Conservation (phyloP, 2,113 vertebrate genomes). For the Pycnonotus jocosus region DNA sequence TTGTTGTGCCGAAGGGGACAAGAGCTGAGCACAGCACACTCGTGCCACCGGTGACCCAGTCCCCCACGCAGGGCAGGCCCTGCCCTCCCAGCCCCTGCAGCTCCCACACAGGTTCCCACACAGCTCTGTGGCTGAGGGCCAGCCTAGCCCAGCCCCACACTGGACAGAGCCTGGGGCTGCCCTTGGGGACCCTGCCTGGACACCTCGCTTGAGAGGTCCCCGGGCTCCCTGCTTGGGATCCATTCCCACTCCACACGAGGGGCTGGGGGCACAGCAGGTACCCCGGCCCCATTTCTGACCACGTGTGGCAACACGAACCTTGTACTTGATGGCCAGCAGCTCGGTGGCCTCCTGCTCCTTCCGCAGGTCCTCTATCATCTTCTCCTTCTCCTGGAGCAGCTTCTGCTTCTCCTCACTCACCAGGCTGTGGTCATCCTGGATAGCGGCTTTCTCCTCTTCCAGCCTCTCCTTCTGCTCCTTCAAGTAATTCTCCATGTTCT, state of each 20-base stretch:
- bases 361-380: slow-evolving; percentile 91
- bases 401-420: slow-evolving; percentile 92
- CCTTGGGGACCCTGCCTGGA: background rate
- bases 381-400: slow-evolving; percentile 94
- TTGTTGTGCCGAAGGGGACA: background rate
- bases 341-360: slow-evolving; percentile 92
- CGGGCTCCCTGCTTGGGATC: background rate
- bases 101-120: fast-evolving
- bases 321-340: slow-evolving; percentile 91
- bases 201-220: background rate
- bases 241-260: fast-evolving
- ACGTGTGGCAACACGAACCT: slow-evolving; percentile 67
- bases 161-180: background rate
- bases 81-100: fast-evolving
- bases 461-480: slow-evolving; percentile 89
- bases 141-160: background rate
- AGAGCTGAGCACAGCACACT: background rate
- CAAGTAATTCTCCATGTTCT: slow-evolving; percentile 84
- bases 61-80: fast-evolving
- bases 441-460: slow-evolving; percentile 92
- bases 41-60: background rate
- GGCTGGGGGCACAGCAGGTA: background rate
- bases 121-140: fast-evolving
- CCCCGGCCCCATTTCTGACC: fast-evolving
- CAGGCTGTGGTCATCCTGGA: slow-evolving; percentile 88